phyloP scores from a whole-genome alignment of 2,113 vertebrate genomes.

The Climacteris rufus region DNA sequence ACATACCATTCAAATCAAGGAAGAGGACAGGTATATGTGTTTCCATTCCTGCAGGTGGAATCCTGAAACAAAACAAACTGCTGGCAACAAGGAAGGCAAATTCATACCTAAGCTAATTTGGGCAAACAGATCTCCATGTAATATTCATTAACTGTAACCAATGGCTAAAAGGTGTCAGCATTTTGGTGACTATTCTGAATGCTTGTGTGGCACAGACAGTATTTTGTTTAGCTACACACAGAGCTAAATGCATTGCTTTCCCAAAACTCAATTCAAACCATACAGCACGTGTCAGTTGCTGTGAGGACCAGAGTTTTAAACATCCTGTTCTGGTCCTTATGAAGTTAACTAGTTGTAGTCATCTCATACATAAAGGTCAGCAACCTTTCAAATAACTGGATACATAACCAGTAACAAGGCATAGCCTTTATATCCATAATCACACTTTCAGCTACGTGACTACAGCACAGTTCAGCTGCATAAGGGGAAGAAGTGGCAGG shows the following conservation, averaged over 20 bases:
- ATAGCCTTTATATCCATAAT: not conserved
- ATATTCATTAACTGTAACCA: not conserved
- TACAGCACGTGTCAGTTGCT: not conserved
- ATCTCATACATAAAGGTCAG: not conserved
- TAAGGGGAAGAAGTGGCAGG: fast-evolving
- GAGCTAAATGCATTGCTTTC: not conserved
- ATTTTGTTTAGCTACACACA: not conserved
- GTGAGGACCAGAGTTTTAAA: not conserved
- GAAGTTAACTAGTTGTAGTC: not conserved
- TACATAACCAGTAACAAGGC: not conserved
- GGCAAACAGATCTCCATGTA: not conserved
- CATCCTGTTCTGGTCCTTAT: not conserved
- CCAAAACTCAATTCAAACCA: not conserved
- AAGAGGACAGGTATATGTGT: constrained; percentile 95
- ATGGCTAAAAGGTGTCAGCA: not conserved
- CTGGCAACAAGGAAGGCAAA: not conserved
- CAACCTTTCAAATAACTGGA: not conserved
- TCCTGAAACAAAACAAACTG: constrained; percentile 76
- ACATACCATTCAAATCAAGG: constrained; percentile 93
- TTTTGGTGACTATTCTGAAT: not conserved
- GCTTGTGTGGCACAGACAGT: not conserved
- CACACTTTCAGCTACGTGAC: not conserved
- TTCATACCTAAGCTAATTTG: not conserved
- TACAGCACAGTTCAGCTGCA: not conserved
- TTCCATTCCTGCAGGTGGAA: constrained; percentile 91